Conservation (phyloP, 2,797 vertebrate species). For the Salmo trutta region DNA sequence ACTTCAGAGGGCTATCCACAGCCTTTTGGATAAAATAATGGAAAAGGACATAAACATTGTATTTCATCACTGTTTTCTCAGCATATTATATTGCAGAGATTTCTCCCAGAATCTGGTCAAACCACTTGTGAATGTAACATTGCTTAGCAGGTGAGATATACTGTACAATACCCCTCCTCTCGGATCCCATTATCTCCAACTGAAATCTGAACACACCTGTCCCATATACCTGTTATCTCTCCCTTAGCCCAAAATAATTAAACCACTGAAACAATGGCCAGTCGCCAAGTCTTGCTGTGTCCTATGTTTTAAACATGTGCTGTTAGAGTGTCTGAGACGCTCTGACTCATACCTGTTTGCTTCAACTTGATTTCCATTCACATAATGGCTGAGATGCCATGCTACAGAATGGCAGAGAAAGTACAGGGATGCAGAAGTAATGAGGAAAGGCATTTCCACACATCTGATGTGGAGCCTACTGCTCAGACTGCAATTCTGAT, state of each 20-base stretch:
- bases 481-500: not conserved
- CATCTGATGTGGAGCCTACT: not conserved
- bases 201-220: not conserved
- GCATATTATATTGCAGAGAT: not conserved
- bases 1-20: not conserved
- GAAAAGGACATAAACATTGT: not conserved
- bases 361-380: not conserved
- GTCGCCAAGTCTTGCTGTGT: not conserved
- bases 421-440: not conserved
- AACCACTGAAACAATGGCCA: not conserved
- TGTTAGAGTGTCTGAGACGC: not conserved
- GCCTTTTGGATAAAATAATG: not conserved
- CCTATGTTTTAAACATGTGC: not conserved
- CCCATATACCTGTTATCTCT: not conserved
- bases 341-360: not conserved
- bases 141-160: not conserved
- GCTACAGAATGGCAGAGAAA: not conserved
- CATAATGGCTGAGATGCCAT: conserved; percentile 8
- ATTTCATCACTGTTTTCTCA: not conserved
- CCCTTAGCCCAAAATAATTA: not conserved
- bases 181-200: not conserved
- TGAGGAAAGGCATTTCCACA: not conserved
- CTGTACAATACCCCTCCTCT: not conserved
- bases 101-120: not conserved
- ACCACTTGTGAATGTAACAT: not conserved